phyloP scores from a whole-genome alignment of 2,113 vertebrate species.

The Aphelocoma coerulescens region DNA sequence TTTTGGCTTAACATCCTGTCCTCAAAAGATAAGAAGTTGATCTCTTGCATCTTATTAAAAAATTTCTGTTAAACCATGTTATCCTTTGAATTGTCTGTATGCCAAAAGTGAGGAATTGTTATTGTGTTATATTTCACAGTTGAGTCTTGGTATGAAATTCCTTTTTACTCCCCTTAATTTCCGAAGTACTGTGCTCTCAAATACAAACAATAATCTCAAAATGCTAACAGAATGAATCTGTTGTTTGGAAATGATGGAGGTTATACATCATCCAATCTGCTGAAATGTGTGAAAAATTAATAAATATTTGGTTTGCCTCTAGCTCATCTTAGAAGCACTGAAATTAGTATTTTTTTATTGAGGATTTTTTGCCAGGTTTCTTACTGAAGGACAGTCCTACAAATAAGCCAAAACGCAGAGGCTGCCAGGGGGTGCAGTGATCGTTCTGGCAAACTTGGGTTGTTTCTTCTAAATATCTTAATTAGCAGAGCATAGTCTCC shows the following conservation, averaged over 20 bases:
- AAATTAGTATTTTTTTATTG: neutral
- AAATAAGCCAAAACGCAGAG: neutral
- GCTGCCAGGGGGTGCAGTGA: conserved; percentile 35
- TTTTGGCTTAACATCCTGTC: neutral
- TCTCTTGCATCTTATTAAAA: conserved; percentile 30
- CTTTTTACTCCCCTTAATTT: neutral
- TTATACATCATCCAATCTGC: conserved; percentile 8
- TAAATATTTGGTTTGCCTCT: conserved; percentile 38
- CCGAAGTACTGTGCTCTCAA: neutral
- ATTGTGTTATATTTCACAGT: neutral
- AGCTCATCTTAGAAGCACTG: conserved; percentile 11
- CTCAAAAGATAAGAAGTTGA: conserved; percentile 12
- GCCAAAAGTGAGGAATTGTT: neutral
- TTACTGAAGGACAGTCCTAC: neutral
- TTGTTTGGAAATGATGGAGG: conserved; percentile 22
- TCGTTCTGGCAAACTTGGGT: conserved; percentile 15
- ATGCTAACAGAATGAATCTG: neutral
- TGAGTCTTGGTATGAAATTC: conserved; percentile 19
- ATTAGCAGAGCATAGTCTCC: conserved; percentile 20
- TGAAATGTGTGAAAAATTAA: neutral
- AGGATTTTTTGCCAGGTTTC: conserved; percentile 17
- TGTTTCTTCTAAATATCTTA: conserved; percentile 50
- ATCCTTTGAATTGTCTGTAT: neutral
- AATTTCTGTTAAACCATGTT: conserved; percentile 17
- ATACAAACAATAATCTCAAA: neutral